Evolutionary conservation across 2,797 vertebrate genomes (phyloP).

Genomic region (Crypturellus tataupa): DNA sequence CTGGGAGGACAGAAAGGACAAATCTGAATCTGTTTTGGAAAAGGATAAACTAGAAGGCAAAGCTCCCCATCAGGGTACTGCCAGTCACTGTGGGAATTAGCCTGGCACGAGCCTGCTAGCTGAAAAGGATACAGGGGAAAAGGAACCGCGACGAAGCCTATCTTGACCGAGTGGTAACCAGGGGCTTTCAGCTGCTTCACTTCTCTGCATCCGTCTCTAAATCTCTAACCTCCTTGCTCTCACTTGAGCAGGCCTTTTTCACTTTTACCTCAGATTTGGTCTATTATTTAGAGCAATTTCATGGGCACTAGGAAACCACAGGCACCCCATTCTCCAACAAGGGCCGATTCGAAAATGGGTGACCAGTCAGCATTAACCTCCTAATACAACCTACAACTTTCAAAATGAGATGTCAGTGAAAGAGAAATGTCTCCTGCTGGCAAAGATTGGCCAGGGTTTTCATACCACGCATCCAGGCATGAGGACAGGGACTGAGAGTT

Average conservation of each 20-base stretch:
- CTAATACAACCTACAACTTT: neutral
- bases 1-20: neutral
- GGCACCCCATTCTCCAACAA: neutral
- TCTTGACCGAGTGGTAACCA: neutral
- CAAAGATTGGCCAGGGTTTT: neutral
- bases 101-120: neutral
- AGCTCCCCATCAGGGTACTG: neutral
- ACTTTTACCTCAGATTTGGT: neutral
- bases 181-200: neutral
- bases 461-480: neutral
- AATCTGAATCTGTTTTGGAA: slow-evolving; percentile 17
- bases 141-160: neutral
- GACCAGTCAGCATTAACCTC: fast-evolving
- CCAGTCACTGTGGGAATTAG: neutral
- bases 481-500: neutral
- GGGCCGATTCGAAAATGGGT: neutral
- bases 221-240: neutral
- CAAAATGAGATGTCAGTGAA: neutral
- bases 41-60: neutral
- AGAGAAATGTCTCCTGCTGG: neutral
- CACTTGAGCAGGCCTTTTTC: neutral
- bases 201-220: neutral
- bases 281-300: neutral
- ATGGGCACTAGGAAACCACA: neutral
- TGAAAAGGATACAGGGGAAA: slow-evolving; percentile 2